phyloP scores from a whole-genome alignment of 2,888 invertebrate species.

The Spodoptera littoralis region DNA sequence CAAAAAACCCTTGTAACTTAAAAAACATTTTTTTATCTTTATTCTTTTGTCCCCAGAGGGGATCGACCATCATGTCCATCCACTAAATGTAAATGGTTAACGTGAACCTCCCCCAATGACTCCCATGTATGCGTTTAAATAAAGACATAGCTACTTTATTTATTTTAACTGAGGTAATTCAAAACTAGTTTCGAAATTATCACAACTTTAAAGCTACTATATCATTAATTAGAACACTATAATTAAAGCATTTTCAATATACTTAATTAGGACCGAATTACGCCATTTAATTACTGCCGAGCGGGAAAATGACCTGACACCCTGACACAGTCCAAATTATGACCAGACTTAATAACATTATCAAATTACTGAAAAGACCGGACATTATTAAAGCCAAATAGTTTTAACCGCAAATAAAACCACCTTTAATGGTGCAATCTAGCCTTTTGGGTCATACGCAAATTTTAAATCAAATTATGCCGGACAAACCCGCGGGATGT shows the following conservation, averaged over 20 bases:
- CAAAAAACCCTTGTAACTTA: no score
- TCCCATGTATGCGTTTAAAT: no score
- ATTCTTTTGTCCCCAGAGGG: slow-evolving; percentile 1
- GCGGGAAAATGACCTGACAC: slow-evolving; percentile 4
- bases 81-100: no score
- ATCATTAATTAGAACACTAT: not conserved
- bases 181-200: no score
- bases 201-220: no score
- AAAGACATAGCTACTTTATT: no score
- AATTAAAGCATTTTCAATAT: slow-evolving; percentile 4
- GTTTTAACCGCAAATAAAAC: slow-evolving; percentile 45
- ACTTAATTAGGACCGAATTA: slow-evolving; percentile 7
- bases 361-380: slow-evolving; percentile 43
- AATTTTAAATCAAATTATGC: slow-evolving; percentile 55
- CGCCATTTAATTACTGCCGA: slow-evolving; percentile 7
- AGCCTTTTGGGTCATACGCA: slow-evolving; percentile 26
- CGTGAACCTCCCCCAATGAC: no score
- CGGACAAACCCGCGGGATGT: slow-evolving; percentile 24
- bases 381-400: slow-evolving; percentile 48
- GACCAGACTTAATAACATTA: slow-evolving; percentile 26
- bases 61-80: no score
- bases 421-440: slow-evolving; percentile 42
- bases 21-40: slow-evolving; percentile 16
- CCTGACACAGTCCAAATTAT: slow-evolving; percentile 40
- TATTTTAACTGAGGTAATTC: no score